Conservation (phyloP, 2,113 vertebrate species). For the Zosterops borbonicus region DNA sequence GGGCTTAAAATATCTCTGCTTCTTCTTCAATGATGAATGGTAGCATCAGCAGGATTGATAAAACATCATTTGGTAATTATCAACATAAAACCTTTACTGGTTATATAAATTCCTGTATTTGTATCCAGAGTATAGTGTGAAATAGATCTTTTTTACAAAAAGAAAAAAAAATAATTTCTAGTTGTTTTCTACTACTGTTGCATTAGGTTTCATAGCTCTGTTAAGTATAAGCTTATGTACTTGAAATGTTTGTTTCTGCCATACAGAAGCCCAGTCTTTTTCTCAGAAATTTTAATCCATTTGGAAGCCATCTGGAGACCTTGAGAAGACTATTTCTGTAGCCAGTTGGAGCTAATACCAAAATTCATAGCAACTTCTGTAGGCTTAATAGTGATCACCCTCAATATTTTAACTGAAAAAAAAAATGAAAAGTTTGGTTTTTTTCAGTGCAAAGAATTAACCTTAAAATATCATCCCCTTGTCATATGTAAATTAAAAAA, state of each 20-base stretch:
- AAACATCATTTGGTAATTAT: constrained; percentile 33
- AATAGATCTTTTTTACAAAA: constrained; percentile 59
- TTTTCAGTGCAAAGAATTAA: background rate
- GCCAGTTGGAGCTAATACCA: background rate
- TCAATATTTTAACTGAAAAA: background rate
- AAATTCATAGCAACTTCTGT: background rate
- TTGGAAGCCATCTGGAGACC: background rate
- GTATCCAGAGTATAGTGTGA: constrained; percentile 21
- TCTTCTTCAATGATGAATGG: background rate
- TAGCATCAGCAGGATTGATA: background rate
- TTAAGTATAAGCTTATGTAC: constrained; percentile 58
- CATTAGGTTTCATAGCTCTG: constrained; percentile 45
- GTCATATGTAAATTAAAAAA: background rate
- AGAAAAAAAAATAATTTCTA: background rate
- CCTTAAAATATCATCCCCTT: background rate
- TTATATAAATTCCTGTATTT: constrained; percentile 63
- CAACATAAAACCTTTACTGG: constrained; percentile 15
- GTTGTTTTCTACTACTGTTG: constrained; percentile 65
- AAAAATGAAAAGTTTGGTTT: fast-evolving
- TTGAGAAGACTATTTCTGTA: background rate
- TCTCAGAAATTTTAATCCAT: background rate
- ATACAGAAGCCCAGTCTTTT: constrained; percentile 61
- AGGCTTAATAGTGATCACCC: background rate
- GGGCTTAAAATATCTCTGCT: background rate
- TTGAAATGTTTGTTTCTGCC: constrained; percentile 73